phyloP scores from a whole-genome alignment of 2,113 vertebrate genomes.

The Paracanthobrama guichenoti region DNA sequence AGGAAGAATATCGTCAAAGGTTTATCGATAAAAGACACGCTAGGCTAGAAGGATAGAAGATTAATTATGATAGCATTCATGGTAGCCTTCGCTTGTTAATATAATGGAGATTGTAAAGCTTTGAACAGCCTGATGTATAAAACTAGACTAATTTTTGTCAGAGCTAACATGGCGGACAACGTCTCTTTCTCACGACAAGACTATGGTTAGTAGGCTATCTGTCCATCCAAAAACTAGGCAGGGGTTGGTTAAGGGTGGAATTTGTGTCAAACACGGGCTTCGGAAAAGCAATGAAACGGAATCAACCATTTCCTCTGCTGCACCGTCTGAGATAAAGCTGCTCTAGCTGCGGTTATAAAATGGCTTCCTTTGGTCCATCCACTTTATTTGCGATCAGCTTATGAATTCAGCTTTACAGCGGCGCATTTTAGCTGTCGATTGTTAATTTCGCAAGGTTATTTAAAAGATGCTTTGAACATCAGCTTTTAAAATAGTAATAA shows the following conservation, averaged over 20 bases:
- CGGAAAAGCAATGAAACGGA: slow-evolving; percentile 18
- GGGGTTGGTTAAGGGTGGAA: slow-evolving; percentile 13
- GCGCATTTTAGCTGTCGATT: not conserved
- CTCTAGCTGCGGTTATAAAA: slow-evolving; percentile 67
- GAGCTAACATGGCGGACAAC: slow-evolving; percentile 38
- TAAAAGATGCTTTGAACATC: not conserved
- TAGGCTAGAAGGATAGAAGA: not conserved
- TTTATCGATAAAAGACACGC: not conserved
- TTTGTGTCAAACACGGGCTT: not conserved
- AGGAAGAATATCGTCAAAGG: not conserved
- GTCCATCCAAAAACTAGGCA: not conserved
- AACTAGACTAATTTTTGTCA: not conserved
- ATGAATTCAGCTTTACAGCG: slow-evolving; percentile 9
- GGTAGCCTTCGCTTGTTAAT: not conserved
- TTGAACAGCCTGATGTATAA: not conserved
- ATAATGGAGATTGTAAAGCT: not conserved
- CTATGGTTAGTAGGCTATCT: not conserved
- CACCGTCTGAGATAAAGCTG: slow-evolving; percentile 52
- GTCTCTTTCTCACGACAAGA: not conserved
- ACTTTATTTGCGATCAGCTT: slow-evolving; percentile 31
- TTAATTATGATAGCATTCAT: not conserved
- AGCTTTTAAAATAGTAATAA: not conserved
- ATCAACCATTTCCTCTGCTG: slow-evolving; percentile 66
- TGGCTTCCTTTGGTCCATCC: slow-evolving; percentile 65
- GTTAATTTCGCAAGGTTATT: not conserved